These are phyloP conservation scores for Wasmannia auropunctata DNA, from an alignment of 1,140 invertebrate genomes.

Conservation along the genomic window DNA sequence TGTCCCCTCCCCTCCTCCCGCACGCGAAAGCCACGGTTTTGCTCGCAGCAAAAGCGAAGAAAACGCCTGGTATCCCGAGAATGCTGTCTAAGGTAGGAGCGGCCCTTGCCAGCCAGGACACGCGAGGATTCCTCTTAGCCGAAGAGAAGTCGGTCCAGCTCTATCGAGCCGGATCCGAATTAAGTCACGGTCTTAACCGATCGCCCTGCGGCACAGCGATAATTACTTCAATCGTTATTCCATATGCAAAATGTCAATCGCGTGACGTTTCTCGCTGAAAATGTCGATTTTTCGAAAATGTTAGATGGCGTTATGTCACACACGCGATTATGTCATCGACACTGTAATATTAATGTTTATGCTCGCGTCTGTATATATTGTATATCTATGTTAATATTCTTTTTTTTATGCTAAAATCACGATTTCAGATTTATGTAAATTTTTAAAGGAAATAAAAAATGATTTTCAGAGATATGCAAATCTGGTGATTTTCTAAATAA, in stretches of 20 bases:
- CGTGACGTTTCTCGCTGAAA: not conserved
- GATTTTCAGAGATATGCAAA: not conserved
- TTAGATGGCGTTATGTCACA: not conserved
- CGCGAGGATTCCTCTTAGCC: constrained; percentile 64
- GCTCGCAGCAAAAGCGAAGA: constrained; percentile 72
- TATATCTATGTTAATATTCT: not conserved
- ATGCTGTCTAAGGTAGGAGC: constrained; percentile 72
- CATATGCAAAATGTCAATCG: not conserved
- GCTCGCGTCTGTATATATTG: not conserved
- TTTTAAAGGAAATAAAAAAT: not conserved
- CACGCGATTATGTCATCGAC: not conserved
- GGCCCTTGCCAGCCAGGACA: constrained; percentile 68
- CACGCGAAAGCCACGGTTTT: constrained; percentile 60
- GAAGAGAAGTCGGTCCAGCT: constrained; percentile 40
- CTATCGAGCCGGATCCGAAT: constrained; percentile 8
- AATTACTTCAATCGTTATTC: not conserved
- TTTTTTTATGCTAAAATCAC: not conserved
- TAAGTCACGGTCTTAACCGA: not conserved
- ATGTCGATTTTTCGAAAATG: not conserved
- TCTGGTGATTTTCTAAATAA: not conserved
- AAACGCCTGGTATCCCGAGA: constrained; percentile 71
- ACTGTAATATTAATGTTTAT: not conserved
- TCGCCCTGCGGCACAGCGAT: not conserved
- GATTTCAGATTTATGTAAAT: not conserved
- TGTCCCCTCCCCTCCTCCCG: not conserved